phyloP scores from a whole-genome alignment of 2,797 vertebrate species.

The Smutsia temminckii region DNA sequence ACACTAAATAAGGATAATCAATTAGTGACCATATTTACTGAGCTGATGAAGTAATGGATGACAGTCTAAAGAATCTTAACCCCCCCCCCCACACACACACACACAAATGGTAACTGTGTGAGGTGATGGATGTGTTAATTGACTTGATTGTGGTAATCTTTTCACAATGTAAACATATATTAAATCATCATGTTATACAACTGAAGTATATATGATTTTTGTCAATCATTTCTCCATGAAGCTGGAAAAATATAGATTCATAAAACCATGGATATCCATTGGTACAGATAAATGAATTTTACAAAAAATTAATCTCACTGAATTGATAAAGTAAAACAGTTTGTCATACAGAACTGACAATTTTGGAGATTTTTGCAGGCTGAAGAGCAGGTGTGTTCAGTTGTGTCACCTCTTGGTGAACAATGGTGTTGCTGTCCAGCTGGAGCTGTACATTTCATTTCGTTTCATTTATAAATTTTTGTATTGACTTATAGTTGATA shows the following conservation, averaged over 20 bases:
- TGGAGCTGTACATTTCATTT: not conserved
- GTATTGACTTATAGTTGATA: no score
- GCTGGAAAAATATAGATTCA: not conserved
- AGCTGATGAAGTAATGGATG: not conserved
- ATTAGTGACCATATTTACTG: not conserved
- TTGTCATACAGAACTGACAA: not conserved
- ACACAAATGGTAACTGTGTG: not conserved
- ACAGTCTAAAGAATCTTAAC: slow-evolving; percentile 27
- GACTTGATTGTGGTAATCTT: not conserved
- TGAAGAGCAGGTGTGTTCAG: not conserved
- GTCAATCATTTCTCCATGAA: not conserved
- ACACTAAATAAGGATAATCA: not conserved
- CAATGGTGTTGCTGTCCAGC: not conserved
- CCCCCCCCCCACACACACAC: not conserved
- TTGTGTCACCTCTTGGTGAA: slow-evolving; percentile 6
- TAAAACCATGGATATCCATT: not conserved
- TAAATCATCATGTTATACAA: not conserved
- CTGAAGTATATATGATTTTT: not conserved
- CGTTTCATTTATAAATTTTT: no score
- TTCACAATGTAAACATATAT: not conserved
- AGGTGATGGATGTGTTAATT: not conserved
- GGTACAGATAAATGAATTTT: not conserved
- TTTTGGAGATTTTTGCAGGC: not conserved
- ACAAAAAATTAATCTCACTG: not conserved
- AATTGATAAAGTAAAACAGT: not conserved